phyloP scores from a whole-genome alignment of 2,113 vertebrate species.

The Xiphophorus maculatus region DNA sequence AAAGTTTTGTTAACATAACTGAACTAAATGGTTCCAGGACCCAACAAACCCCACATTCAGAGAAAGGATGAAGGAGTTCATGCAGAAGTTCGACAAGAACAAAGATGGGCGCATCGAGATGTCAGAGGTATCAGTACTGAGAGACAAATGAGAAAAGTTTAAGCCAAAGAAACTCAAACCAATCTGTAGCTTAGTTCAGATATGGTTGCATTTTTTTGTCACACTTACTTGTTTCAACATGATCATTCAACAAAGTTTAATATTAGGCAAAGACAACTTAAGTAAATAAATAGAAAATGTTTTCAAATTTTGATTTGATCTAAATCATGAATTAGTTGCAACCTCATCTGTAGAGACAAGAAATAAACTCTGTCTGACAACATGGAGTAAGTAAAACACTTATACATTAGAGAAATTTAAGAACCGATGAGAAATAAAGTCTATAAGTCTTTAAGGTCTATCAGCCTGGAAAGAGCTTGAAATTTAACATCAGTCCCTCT shows the following conservation, averaged over 20 bases:
- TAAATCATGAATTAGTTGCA: too few relatives aligned
- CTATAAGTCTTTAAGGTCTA: too few relatives aligned
- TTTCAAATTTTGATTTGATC: not conserved
- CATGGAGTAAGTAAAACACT: too few relatives aligned
- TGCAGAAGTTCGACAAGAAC: conserved; percentile 97
- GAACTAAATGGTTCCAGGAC: conserved; percentile 74
- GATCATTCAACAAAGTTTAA: not conserved
- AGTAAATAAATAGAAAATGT: not conserved
- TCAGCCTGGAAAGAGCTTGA: too few relatives aligned
- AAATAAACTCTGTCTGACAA: too few relatives aligned
- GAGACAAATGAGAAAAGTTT: not conserved
- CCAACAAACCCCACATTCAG: conserved; percentile 85
- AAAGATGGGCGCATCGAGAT: conserved; percentile 95
- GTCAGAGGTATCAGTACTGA: conserved; percentile 85
- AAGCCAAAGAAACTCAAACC: not conserved
- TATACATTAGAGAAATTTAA: too few relatives aligned
- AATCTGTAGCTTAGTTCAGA: not conserved
- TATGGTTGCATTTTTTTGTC: not conserved
- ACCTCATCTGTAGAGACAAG: too few relatives aligned
- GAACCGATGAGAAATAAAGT: too few relatives aligned
- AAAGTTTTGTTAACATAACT: not conserved
- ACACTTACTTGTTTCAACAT: not conserved
- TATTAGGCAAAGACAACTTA: not conserved
- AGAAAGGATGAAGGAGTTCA: conserved; percentile 97
- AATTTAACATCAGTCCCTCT: too few relatives aligned